phyloP scores from a whole-genome alignment of 2,888 invertebrate genomes.

The Adelphocoris suturalis region DNA sequence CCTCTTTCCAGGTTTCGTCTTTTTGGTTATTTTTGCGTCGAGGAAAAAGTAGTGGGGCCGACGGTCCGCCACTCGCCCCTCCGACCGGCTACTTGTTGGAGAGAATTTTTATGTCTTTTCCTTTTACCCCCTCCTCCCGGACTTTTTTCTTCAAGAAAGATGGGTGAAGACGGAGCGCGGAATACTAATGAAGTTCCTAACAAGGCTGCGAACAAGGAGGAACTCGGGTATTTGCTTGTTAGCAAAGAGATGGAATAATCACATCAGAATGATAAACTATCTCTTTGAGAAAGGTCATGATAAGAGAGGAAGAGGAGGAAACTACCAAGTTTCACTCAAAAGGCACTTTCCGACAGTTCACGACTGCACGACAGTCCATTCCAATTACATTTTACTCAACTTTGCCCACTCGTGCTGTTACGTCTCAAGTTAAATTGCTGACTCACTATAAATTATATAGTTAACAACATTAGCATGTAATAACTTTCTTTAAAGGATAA shows the following conservation, averaged over 20 bases:
- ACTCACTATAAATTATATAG: no score
- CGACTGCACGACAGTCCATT: background rate
- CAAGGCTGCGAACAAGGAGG: background rate
- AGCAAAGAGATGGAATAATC: slow-evolving; percentile 29
- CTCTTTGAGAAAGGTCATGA: background rate
- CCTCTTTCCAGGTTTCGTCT: background rate
- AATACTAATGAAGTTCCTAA: slow-evolving; percentile 24
- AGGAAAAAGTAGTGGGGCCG: background rate
- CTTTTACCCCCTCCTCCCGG: background rate
- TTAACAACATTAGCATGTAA: no score
- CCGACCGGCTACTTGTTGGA: slow-evolving; percentile 29
- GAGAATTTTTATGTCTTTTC: slow-evolving; percentile 20
- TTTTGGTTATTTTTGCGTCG: background rate
- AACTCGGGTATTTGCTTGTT: slow-evolving; percentile 14
- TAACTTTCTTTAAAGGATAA: no score
- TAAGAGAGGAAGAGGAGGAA: background rate
- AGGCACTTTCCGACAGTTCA: background rate
- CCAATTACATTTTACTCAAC: background rate
- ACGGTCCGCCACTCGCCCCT: background rate
- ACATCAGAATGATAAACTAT: background rate
- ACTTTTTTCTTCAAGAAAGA: background rate
- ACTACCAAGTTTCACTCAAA: background rate
- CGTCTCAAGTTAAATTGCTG: no score
- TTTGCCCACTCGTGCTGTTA: no score
- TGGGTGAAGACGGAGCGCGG: background rate